phyloP scores from a whole-genome alignment of 2,113 vertebrate genomes.

The Rhizomys pruinosus region DNA sequence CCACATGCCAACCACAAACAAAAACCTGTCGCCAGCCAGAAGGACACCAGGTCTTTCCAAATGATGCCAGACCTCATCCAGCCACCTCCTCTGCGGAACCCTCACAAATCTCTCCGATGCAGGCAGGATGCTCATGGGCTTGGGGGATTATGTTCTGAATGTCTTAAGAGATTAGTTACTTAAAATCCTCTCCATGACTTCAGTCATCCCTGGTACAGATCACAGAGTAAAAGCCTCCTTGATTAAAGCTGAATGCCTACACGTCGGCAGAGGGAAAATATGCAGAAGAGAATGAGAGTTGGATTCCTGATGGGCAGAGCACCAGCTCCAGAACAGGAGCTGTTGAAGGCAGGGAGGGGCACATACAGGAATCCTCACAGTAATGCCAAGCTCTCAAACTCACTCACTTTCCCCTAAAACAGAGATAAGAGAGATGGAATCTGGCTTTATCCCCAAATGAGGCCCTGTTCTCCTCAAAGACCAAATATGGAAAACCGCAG shows the following conservation, averaged over 20 bases:
- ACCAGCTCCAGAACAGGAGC: conserved; percentile 9
- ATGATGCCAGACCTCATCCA: conserved; percentile 26
- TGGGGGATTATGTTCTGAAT: conserved; percentile 65
- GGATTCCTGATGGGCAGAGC: conserved; percentile 43
- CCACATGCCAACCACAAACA: conserved; percentile 19
- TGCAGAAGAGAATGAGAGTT: conserved; percentile 56
- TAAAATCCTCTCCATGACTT: conserved; percentile 77
- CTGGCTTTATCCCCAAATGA: conserved; percentile 22
- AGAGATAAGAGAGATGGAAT: neutral
- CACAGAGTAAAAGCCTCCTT: conserved; percentile 69
- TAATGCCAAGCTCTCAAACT: neutral
- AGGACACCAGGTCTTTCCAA: neutral
- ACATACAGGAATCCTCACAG: neutral
- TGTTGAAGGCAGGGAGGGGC: conserved; percentile 12
- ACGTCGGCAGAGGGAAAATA: conserved; percentile 58
- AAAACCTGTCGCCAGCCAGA: conserved; percentile 35
- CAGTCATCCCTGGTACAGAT: conserved; percentile 58
- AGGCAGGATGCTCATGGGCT: conserved; percentile 51
- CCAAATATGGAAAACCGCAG: conserved; percentile 71
- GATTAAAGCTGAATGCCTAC: conserved; percentile 70
- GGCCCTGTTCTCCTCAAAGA: conserved; percentile 37
- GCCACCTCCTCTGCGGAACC: conserved; percentile 5
- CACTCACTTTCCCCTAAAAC: conserved; percentile 21
- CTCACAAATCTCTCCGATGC: conserved; percentile 55
- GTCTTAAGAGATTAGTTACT: conserved; percentile 79